Evolutionary conservation across 2,797 vertebrate genomes (phyloP), one percentile per base, ranked within the genome.

Genomic region (Valencia hispanica): DNA sequence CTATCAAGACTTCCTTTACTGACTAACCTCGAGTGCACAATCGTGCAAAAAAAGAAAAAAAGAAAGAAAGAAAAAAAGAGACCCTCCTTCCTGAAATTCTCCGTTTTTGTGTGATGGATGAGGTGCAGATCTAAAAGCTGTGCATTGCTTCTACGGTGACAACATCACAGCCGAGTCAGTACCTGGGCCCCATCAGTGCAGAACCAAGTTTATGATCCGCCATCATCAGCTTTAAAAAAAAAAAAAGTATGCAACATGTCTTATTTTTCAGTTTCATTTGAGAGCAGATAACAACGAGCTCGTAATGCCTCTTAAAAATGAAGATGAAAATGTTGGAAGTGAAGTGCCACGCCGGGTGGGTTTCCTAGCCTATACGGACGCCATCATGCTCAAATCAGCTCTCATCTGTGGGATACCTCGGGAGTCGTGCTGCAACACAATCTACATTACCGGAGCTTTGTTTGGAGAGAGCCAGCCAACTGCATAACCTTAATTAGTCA

Each of bases 401-500:
- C 85, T 88, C 77, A 48, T 86, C 75, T 86, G 73, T 30, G 41
- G 70, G 69, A 65, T 80, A 73, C 82, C 77, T 82, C 69, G 47
- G 84, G 85, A 90, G 81, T 79, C 55, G 71, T 15, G 78, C 79
- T 85, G 68, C 84, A 87, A 77, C 87, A 85, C 78, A 82, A 91
- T 92, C 83, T 85, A 82, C 90, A 83, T 87, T 88, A 81, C 88
- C 73, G 74, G 66, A 87, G 87, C 85, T 90, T 92, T 92, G 92
- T 92, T 91, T 92, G 82, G 91, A 88, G 84, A 90, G 81, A 91
- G 79, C 81, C 89, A 92, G 92, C 89, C 93, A 92, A 90, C 88
- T 92, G 90, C 88, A 91, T 87, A 90, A 93, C 89, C 91, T 91
- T 93, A 92, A 94, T 93, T 93, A 94, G 91, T 91, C 89, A 89